A percentile compares a stretch with the other conserved stretches of the same genome.
Evolutionary conservation across 2,113 vertebrate genomes (phyloP).

Genomic region (Ginglymostoma cirratum): DNA sequence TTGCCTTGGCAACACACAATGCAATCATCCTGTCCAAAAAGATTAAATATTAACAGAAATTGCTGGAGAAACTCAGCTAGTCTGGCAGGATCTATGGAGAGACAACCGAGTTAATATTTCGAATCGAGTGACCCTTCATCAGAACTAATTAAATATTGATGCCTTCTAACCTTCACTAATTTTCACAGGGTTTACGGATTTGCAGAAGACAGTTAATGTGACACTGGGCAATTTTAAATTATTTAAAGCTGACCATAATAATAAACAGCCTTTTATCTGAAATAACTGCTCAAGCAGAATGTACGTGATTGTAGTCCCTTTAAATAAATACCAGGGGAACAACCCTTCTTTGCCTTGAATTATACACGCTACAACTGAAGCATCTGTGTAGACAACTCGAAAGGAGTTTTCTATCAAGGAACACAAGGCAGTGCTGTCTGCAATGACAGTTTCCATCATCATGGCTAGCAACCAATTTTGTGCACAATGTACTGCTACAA

Average conservation of each 20-base stretch:
- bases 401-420: neutral
- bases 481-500: conserved; percentile 30
- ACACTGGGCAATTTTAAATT: neutral
- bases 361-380: neutral
- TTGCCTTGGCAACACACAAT: neutral
- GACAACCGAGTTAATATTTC: too few relatives aligned
- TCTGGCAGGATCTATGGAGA: too few relatives aligned
- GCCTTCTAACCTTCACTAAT: neutral
- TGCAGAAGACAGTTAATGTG: neutral
- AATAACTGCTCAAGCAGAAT: neutral
- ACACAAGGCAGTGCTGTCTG: conserved; percentile 31
- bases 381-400: neutral
- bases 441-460: conserved; percentile 25
- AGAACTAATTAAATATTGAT: neutral
- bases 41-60: too few relatives aligned
- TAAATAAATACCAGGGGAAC: neutral
- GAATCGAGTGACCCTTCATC: too few relatives aligned
- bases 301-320: neutral
- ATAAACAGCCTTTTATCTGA: neutral
- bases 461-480: conserved; percentile 18
- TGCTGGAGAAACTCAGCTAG: too few relatives aligned
- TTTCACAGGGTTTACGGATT: neutral
- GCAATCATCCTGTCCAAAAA: neutral
- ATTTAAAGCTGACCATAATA: neutral
- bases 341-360: conserved; percentile 10